A percentile compares a stretch with the other conserved stretches of the same genome.
Conservation (phyloP, 2,888 invertebrate genomes). For the Griposia aprilina region DNA sequence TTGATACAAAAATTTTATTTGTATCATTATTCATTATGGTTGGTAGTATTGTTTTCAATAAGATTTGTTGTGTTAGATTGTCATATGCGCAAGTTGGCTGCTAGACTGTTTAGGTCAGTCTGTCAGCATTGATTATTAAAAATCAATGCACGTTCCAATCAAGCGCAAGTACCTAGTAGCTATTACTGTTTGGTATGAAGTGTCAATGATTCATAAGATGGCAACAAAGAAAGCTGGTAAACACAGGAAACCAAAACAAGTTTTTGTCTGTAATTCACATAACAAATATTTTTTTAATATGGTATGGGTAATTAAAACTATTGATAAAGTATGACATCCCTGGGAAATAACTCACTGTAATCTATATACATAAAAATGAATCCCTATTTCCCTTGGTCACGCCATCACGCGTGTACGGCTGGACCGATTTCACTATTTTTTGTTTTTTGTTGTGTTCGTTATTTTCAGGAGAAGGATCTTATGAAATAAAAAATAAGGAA, state of each 20-base stretch:
- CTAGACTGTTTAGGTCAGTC: background rate
- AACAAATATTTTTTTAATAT: background rate
- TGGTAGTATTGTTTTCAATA: background rate
- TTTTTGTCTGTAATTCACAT: background rate
- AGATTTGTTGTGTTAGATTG: background rate
- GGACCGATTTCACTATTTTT: too few relatives aligned
- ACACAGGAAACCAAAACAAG: background rate
- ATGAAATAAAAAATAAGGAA: too few relatives aligned
- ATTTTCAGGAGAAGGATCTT: too few relatives aligned
- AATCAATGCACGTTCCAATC: constrained; percentile 25
- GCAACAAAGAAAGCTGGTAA: constrained; percentile 7
- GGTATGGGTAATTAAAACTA: background rate
- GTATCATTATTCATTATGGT: background rate
- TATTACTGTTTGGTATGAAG: constrained; percentile 6
- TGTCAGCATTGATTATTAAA: constrained; percentile 13
- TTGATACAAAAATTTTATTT: background rate
- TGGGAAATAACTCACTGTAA: background rate
- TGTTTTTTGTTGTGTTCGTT: too few relatives aligned
- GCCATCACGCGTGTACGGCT: too few relatives aligned
- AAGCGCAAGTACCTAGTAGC: background rate
- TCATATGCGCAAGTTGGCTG: background rate
- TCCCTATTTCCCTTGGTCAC: too few relatives aligned
- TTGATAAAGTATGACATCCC: background rate
- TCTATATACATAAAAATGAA: too few relatives aligned
- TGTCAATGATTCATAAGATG: constrained; percentile 23